phyloP scores from a whole-genome alignment of 2,113 vertebrate genomes.

The Gobius niger region DNA sequence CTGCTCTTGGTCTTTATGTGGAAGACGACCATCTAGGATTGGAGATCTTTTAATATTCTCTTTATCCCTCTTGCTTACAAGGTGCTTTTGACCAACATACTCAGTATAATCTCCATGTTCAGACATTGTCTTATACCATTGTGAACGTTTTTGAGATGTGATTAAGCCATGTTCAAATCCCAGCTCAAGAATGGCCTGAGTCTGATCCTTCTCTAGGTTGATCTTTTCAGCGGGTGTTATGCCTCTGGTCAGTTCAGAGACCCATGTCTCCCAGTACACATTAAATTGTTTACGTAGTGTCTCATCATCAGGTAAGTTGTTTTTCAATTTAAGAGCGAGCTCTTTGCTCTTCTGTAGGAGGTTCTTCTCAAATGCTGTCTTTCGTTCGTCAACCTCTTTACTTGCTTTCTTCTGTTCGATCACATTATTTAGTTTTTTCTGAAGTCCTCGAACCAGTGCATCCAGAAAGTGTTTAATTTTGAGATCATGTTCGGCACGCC shows the following conservation, averaged over 20 bases:
- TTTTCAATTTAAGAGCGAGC: conserved; percentile 32
- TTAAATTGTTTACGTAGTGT: conserved; percentile 29
- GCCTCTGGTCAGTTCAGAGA: conserved; percentile 12
- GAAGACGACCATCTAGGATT: too few species aligned
- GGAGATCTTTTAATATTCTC: too few species aligned
- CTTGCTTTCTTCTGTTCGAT: neutral
- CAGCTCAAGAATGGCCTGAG: fast-evolving
- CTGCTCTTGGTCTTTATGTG: neutral
- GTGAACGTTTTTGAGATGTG: too few species aligned
- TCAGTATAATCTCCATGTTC: neutral
- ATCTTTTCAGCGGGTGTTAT: conserved; percentile 28
- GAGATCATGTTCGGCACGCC: conserved; percentile 26
- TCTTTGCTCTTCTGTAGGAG: conserved; percentile 50
- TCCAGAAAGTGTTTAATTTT: conserved; percentile 47
- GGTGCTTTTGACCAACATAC: conserved; percentile 20
- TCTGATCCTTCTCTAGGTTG: neutral
- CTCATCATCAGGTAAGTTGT: conserved; percentile 10
- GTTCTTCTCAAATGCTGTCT: neutral
- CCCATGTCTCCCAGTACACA: conserved; percentile 18
- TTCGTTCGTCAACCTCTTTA: neutral
- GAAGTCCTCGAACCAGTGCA: neutral
- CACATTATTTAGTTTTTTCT: conserved; percentile 19
- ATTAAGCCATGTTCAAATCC: conserved; percentile 27
- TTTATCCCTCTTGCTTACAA: too few species aligned
- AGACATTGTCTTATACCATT: too few species aligned